Percentiles rank a stretch among this genome's conserved stretches.
These are phyloP conservation scores for Galeruca laticollis DNA, from an alignment of 2,888 invertebrate species.

Conservation along the genomic window DNA sequence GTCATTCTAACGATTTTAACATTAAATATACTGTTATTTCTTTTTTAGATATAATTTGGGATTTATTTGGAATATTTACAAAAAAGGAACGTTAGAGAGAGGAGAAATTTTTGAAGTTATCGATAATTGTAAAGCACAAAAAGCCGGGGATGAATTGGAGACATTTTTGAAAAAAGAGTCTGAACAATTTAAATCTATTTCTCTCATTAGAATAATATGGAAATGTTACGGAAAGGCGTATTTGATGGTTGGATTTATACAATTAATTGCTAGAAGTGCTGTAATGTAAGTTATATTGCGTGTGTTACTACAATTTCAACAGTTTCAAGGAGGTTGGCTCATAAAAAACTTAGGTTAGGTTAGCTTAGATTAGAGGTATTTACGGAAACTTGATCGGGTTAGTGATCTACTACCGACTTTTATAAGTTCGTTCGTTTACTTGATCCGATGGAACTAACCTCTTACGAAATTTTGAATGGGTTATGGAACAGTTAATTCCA, in stretches of 20 bases:
- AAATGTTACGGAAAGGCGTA: slow-evolving; percentile 54
- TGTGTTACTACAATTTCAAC: neutral
- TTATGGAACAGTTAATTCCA: too few species aligned
- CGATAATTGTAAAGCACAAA: slow-evolving; percentile 59
- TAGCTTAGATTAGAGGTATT: neutral
- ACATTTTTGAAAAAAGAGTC: slow-evolving; percentile 50
- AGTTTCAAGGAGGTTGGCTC: too few species aligned
- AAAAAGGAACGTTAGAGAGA: slow-evolving; percentile 72
- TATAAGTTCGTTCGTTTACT: too few species aligned
- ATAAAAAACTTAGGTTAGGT: neutral
- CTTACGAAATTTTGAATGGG: too few species aligned
- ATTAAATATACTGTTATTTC: neutral
- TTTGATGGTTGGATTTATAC: slow-evolving; percentile 48
- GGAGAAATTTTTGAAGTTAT: slow-evolving; percentile 72
- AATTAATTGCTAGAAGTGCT: slow-evolving; percentile 48
- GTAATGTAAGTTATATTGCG: slow-evolving; percentile 45
- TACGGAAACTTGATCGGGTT: too few species aligned
- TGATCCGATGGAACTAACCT: too few species aligned
- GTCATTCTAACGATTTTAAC: too few species aligned
- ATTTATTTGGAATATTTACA: slow-evolving; percentile 73
- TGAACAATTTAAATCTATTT: slow-evolving; percentile 40
- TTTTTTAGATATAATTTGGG: slow-evolving; percentile 74
- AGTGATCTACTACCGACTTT: too few species aligned
- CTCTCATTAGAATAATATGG: slow-evolving; percentile 49
- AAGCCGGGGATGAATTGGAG: slow-evolving; percentile 56